Base-by-base conservation (phyloP, 1,140 invertebrate genomes). In the Lepidurus packardi region DNA sequence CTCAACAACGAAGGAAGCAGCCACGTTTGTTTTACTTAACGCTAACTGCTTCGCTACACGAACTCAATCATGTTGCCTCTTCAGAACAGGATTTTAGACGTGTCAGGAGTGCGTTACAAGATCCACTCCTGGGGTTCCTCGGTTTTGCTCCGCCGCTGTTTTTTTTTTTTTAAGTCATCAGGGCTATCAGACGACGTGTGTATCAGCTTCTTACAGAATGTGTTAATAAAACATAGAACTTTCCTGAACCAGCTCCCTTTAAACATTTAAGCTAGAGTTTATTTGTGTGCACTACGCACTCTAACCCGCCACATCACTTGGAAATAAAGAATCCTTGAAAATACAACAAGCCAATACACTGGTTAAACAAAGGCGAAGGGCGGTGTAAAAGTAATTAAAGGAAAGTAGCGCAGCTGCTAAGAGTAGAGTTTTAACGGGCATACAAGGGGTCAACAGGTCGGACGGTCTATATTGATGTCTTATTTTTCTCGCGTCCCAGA, bases 1-100 rank as follows among this genome's bases (percentile, higher is more conserved):
- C 53, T 65, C 53, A 65, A 65, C 53, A 65, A 65, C 53, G 53
- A 65, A 65, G 53, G 53, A 65, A 65, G 53, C 53, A 65, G 53
- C 53, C 53, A 65, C 53, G 53, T 65, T 65, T 65, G 53, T 65
- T 65, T 65, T 65, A 65, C 53, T 13, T 65, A 65, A 65, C 21
- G 53, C 13, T 65, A 65, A 65, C 53, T 65, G 53, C 53, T 21
- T 65, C 53, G 53, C 21, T 65, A 65, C 53, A 65, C 53, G 53
- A 65, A 65, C 53, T 65, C 53, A 65, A 65, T 65, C 53, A 65
- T 65, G 53, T 1, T 13, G 53, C 53, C 13, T 65, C 8, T 65
- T 65, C 21, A 16, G 53, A 65, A 65, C 21, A 65, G 21, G 21
- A 47, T 16, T 11, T 47, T 11, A 47, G 16, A 16, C 16, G 6